Conservation (phyloP, 2,797 vertebrate species). For the Silurus aristotelis region DNA sequence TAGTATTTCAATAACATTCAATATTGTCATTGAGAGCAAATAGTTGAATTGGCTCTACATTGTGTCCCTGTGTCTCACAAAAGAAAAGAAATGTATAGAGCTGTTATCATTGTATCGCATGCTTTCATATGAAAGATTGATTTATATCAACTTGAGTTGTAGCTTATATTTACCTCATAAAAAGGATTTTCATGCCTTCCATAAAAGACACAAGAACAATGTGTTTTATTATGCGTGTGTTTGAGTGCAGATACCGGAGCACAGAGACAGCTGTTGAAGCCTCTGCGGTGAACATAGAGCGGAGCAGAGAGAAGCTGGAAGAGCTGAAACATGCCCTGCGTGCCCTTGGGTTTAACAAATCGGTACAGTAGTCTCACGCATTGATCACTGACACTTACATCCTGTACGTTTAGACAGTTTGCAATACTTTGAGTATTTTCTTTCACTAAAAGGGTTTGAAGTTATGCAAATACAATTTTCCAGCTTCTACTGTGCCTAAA, state of each 20-base stretch:
- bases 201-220: neutral
- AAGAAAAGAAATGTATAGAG: neutral
- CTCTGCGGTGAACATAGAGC: constrained; percentile 64
- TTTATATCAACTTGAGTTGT: neutral
- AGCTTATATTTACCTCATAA: neutral
- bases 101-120: neutral
- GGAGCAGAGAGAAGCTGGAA: constrained; percentile 81
- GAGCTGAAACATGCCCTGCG: constrained; percentile 84
- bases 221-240: constrained; percentile 6
- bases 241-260: constrained; percentile 78
- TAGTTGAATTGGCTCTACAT: neutral
- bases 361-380: constrained; percentile 70
- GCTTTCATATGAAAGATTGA: neutral
- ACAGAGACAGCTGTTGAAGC: constrained; percentile 67
- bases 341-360: constrained; percentile 83
- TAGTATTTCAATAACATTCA: neutral
- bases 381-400: neutral
- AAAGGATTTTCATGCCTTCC: neutral
- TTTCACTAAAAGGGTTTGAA: neutral
- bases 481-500: neutral
- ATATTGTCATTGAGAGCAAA: neutral
- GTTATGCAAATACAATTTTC: neutral
- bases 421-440: neutral
- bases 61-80: neutral
- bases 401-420: neutral